A percentile compares a stretch with the other conserved stretches of the same genome.
phyloP scores from a whole-genome alignment of 2,113 vertebrate genomes.

The Corydoras sp. region DNA sequence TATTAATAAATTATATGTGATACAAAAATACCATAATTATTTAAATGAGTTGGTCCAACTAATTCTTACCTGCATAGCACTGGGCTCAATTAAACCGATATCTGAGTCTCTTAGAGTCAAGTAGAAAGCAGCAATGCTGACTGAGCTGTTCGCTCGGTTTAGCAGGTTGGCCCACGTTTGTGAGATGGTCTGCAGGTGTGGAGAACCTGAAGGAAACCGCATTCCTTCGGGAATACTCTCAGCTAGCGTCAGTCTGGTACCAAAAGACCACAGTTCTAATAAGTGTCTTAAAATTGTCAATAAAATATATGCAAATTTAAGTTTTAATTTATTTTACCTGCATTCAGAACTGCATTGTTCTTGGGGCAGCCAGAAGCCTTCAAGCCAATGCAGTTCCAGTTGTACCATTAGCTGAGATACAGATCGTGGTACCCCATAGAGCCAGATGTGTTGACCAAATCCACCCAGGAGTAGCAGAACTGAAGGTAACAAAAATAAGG shows the following conservation, averaged over 20 bases:
- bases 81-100: slow-evolving; percentile 26
- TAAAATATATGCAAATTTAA: not conserved
- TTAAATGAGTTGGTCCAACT: no score
- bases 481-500: slow-evolving; percentile 52
- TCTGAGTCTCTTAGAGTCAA: slow-evolving; percentile 57
- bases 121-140: slow-evolving; percentile 70
- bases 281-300: not conserved
- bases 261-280: slow-evolving; percentile 2
- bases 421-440: slow-evolving; percentile 56
- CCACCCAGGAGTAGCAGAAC: slow-evolving; percentile 57
- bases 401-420: slow-evolving; percentile 55
- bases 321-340: slow-evolving; percentile 50
- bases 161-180: slow-evolving; percentile 65
- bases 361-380: slow-evolving; percentile 45
- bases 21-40: no score
- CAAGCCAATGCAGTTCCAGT: slow-evolving; percentile 57
- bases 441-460: slow-evolving; percentile 58
- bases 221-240: slow-evolving; percentile 67
- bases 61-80: slow-evolving; percentile 38
- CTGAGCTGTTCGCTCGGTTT: slow-evolving; percentile 56
- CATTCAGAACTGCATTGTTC: slow-evolving; percentile 60
- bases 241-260: slow-evolving; percentile 58
- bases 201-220: slow-evolving; percentile 9
- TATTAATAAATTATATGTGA: no score
- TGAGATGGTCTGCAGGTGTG: slow-evolving; percentile 50